Conservation (phyloP, 2,113 vertebrate genomes). For the Brachypodius melanocephalos region DNA sequence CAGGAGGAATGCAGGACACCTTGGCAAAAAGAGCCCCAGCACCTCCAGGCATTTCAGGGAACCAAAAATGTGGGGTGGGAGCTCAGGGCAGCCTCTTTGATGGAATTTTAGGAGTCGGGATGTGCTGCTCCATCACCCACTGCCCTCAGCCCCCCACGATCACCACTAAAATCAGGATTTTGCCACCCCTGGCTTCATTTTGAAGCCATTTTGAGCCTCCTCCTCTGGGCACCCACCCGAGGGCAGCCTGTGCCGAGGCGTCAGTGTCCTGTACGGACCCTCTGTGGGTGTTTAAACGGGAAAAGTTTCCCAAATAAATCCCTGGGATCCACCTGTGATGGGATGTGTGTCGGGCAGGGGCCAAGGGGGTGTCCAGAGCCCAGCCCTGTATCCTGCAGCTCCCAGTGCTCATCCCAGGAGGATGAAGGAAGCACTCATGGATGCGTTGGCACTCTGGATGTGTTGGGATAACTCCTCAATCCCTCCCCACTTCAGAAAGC, state of each 20-base stretch:
- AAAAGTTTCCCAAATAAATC: background rate
- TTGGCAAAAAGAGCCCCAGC: background rate
- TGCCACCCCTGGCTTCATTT: background rate
- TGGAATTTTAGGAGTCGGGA: background rate
- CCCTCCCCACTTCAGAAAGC: background rate
- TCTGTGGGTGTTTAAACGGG: accelerated
- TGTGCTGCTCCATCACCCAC: background rate
- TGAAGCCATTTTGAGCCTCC: background rate
- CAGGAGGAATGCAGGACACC: background rate
- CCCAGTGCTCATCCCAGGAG: accelerated
- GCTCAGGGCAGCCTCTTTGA: background rate
- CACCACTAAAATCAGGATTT: background rate
- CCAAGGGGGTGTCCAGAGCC: background rate
- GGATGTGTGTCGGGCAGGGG: background rate
- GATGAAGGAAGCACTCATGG: accelerated
- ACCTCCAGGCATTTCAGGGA: accelerated
- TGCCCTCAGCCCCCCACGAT: accelerated
- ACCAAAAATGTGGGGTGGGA: accelerated
- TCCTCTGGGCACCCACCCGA: accelerated
- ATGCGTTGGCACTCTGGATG: background rate
- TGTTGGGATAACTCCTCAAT: background rate
- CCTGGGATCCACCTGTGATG: accelerated
- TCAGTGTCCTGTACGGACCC: accelerated
- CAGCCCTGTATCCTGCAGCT: background rate
- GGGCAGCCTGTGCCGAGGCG: background rate